Base-by-base conservation (phyloP, 2,888 invertebrate species). In the Chaitophorus viminalis region DNA sequence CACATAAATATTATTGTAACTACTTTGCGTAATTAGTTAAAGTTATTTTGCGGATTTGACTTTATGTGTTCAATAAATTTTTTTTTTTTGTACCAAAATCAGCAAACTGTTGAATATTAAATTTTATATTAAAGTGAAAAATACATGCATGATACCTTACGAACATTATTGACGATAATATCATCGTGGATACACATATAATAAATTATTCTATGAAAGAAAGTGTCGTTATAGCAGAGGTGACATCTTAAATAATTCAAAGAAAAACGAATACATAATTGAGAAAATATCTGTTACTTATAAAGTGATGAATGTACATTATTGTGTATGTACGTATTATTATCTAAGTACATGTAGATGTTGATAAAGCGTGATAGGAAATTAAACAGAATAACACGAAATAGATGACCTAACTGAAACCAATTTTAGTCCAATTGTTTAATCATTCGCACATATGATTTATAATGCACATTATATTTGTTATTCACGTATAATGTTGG, bases 91-190 rank as follows among this genome's bases (percentile, higher is more conserved):
- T 68, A 81, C 29, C 11, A 21, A 81, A 68, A 68, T 81, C 68
- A 68, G 29, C 68, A 68, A 39, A 29, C 29, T 25, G 36, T 68
- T 68, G 79, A 81, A 81, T 68, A 81, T 68, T 65, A 36, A 36
- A 65, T 65, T 39, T 9, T 39, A 39, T 17, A 14, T 18, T 65
- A 21, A 39, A 21, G 4, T 4, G 3, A 39, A 79, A 79, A 79
- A 79, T 65, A 18, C 17, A 65, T 18, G 39, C 18, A 68, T 29
- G 21, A 79, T 39, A 39, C 14, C 29, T 29, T 39, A 39, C 36
- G n/a, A 39, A 79, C n/a, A 81, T 29, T 60, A 60, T 68, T n/a
- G 60, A 78, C 14, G 33, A 60, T n/a, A n/a, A 60, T 79, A 65
- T 60, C 33, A 21, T 54, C 21, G 5, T n/a, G n/a, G 31, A 78